Evolutionary conservation across 1,140 invertebrate species (phyloP).

Genomic region (Latrodectus geometricus): DNA sequence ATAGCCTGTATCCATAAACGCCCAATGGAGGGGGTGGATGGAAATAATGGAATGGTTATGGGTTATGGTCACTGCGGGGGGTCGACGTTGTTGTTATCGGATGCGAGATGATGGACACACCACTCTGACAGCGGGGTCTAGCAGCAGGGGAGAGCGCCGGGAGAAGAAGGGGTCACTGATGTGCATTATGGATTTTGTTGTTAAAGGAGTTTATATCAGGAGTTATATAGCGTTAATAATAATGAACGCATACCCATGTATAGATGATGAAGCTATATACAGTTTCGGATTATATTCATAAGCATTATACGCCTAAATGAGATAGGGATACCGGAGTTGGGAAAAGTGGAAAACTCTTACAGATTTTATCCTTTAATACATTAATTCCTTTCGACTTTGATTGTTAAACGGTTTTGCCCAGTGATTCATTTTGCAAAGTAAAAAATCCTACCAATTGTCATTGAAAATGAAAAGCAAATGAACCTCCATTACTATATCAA

Average conservation of each 20-base stretch:
- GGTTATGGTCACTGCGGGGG: constrained; percentile 53
- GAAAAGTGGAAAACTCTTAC: no score
- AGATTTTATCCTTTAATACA: no score
- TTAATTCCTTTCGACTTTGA: no score
- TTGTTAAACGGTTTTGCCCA: no score
- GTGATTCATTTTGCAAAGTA: no score
- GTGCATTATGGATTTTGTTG: constrained; percentile 27
- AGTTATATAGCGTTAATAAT: constrained; percentile 55
- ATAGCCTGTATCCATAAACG: constrained; percentile 14
- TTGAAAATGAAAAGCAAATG: no score
- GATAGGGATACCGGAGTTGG: background rate
- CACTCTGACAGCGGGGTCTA: background rate
- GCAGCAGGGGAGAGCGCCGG: constrained; percentile 12
- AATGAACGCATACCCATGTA: constrained; percentile 17
- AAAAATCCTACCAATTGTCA: no score
- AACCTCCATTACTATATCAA: no score
- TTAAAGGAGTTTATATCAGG: constrained; percentile 37
- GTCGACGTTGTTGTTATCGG: constrained; percentile 45
- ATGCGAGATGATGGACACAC: constrained; percentile 25
- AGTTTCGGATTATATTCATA: background rate
- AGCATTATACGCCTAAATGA: background rate
- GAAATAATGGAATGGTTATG: constrained; percentile 55
- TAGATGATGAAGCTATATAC: background rate
- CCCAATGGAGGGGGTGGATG: background rate
- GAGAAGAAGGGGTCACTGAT: constrained; percentile 10